Evolutionary conservation across 2,888 invertebrate species (phyloP).

Genomic region (Cyrtodaria siliqua): DNA sequence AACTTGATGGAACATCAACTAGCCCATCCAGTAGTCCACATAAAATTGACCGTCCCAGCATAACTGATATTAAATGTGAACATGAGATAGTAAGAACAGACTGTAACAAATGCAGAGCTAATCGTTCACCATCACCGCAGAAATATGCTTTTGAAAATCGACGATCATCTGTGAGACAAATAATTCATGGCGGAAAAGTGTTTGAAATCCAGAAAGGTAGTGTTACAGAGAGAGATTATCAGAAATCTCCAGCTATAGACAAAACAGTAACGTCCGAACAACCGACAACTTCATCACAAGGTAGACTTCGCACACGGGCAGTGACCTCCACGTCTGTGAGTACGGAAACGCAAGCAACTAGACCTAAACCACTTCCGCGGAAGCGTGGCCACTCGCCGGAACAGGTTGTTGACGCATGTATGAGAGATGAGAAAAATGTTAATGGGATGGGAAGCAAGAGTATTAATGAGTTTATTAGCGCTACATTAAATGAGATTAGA

Average conservation of each 20-base stretch:
- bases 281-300: not conserved
- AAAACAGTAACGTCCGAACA: not conserved
- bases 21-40: slow-evolving; percentile 7
- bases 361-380: not conserved
- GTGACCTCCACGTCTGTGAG: too few relatives aligned
- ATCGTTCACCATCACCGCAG: not conserved
- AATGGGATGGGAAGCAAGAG: slow-evolving; percentile 12
- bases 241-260: not conserved
- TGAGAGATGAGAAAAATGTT: not conserved
- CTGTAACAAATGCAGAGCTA: slow-evolving; percentile 3
- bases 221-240: slow-evolving; percentile 36
- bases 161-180: slow-evolving; percentile 37
- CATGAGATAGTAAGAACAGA: not conserved
- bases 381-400: slow-evolving; percentile 1
- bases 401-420: not conserved
- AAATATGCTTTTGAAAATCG: slow-evolving; percentile 14
- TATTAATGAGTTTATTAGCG: slow-evolving; percentile 52
- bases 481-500: slow-evolving; percentile 47
- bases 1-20: slow-evolving; percentile 47
- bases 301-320: not conserved
- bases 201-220: slow-evolving; percentile 57
- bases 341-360: not conserved
- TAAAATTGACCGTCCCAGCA: slow-evolving; percentile 11
- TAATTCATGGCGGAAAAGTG: slow-evolving; percentile 60
- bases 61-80: slow-evolving; percentile 14